phyloP scores from a whole-genome alignment of 2,113 vertebrate genomes.

The Agapornis roseicollis region DNA sequence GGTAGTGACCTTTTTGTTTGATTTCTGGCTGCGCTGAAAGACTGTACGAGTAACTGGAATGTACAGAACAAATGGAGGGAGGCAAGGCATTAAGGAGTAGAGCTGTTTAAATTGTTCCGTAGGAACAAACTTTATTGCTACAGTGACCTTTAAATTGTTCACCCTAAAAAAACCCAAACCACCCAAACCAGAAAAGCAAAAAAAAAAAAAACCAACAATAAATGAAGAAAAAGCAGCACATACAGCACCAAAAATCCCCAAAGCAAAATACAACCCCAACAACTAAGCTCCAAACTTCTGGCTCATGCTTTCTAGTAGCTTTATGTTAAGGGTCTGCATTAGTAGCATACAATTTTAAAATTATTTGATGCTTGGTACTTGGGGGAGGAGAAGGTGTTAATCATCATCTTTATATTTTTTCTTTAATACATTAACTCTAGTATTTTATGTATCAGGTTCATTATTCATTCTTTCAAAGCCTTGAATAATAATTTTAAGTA shows the following conservation, averaged over 20 bases:
- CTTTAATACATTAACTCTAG: not conserved
- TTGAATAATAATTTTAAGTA: not conserved
- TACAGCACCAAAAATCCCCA: not conserved
- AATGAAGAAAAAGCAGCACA: not conserved
- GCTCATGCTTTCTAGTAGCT: not conserved
- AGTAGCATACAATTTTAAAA: not conserved
- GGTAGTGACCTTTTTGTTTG: conserved; percentile 46
- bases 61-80: not conserved
- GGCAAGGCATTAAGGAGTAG: not conserved
- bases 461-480: not conserved
- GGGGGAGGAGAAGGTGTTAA: not conserved
- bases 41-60: not conserved
- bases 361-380: not conserved
- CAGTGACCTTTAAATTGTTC: conserved; percentile 12
- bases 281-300: not conserved
- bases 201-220: not conserved
- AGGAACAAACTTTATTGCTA: conserved; percentile 9
- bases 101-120: not conserved
- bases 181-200: not conserved
- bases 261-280: not conserved
- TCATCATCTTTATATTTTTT: not conserved
- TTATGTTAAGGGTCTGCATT: not conserved
- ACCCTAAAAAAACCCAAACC: not conserved
- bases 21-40: conserved; percentile 34
- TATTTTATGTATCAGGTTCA: not conserved